These are phyloP conservation scores for Melanotaenia maccullochi DNA, from an alignment of 2,797 vertebrate genomes.

Conservation along the genomic window DNA sequence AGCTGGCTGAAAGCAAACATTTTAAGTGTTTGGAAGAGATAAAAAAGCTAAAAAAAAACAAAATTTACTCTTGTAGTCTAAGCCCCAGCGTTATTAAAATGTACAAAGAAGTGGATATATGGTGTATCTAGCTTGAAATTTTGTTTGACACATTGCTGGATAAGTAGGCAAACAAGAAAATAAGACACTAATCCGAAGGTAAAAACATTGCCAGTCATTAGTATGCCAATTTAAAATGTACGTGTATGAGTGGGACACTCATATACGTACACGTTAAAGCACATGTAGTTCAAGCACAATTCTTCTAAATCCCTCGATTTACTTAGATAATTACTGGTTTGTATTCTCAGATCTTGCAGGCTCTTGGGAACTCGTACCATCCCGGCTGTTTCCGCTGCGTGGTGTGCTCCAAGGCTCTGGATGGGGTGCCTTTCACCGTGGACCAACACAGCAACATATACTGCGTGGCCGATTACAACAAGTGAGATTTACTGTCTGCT, in stretches of 20 bases:
- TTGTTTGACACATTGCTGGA: neutral
- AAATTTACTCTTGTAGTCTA: too few species aligned
- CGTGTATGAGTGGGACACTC: too few species aligned
- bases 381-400: slow-evolving; percentile 90
- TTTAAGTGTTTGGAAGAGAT: neutral
- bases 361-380: slow-evolving; percentile 90
- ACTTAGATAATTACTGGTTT: neutral
- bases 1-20: neutral
- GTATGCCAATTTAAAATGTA: neutral
- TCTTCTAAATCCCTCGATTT: neutral
- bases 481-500: slow-evolving; percentile 71
- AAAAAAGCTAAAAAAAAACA: neutral
- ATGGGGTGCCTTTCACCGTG: slow-evolving; percentile 91
- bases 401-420: slow-evolving; percentile 89
- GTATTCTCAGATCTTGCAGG: slow-evolving; percentile 86
- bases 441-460: slow-evolving; percentile 92
- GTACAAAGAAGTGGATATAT: neutral
- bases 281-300: neutral
- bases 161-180: neutral
- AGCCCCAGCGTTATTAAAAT: neutral
- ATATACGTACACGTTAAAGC: too few species aligned
- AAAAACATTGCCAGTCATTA: too few species aligned
- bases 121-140: neutral
- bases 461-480: slow-evolving; percentile 91
- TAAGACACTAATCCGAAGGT: too few species aligned